Evolutionary conservation across 2,888 invertebrate species (phyloP), one percentile per base, ranked within the genome.

Genomic region (Onthophagus sagittarius): DNA sequence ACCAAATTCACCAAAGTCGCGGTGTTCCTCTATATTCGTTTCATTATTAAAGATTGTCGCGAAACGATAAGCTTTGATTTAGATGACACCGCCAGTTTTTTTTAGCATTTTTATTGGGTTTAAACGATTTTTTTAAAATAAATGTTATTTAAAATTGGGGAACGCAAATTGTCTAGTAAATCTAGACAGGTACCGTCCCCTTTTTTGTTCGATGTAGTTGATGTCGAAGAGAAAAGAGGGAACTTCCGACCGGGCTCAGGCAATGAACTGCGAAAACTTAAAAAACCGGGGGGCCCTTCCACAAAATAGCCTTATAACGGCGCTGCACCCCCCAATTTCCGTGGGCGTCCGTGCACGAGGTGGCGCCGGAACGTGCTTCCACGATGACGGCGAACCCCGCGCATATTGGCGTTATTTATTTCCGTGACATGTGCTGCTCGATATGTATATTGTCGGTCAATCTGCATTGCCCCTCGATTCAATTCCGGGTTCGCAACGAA

Each of bases 371-470:
- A 81, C 81, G 81, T 81, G 81, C 78, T 77, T 77, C 23, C 23
- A 23, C 75, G 67, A 9, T 11, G 23, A 67, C 75, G 75, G 77
- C 78, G 77, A 79, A 80, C 77, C 78, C 78, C 23, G n/a, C 67
- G 23, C 67, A 81, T 82, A 84, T 84, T 84, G 83, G 82, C 83
- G 82, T 84, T 84, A 84, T 84, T 84, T 84, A 84, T 84, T 83
- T 81, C 82, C 79, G 79, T 82, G 83, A 83, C 84, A 84, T 84
- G 83, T 84, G 84, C 39, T 53, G 39, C 83, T 83, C 84, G 84
- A 83, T 84, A 84, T 83, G 83, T 84, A 84, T 84, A 84, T 84
- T 84, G 83, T 84, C 83, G 83, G 83, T 84, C 84, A 84, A 83
- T 84, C 81, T 81, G 78, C 82, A 83, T 82, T 83, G 81, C 79